Evolutionary conservation across 2,113 vertebrate species (phyloP).

Genomic region (Globicephala melas): DNA sequence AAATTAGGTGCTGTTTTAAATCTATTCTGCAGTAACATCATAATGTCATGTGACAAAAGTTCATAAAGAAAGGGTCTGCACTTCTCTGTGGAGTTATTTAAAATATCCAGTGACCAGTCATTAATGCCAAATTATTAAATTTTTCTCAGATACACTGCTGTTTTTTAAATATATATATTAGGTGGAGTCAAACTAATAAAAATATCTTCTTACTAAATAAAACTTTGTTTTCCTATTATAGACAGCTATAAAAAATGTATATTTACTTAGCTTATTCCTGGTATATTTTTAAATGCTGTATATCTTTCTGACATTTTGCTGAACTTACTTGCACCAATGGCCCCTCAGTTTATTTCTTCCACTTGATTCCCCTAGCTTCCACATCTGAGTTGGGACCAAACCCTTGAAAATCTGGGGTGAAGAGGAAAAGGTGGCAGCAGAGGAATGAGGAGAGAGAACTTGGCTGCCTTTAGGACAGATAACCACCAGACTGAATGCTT

Average conservation of each 20-base stretch:
- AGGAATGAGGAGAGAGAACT: not conserved
- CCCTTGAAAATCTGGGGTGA: not conserved
- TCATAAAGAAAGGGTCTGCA: slow-evolving; percentile 36
- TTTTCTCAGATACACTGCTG: not conserved
- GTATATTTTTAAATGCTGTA: not conserved
- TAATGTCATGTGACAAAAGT: slow-evolving; percentile 55
- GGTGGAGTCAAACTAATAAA: not conserved
- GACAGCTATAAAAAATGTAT: not conserved
- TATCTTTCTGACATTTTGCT: not conserved
- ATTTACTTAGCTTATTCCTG: not conserved
- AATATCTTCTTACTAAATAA: not conserved
- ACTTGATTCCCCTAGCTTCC: not conserved
- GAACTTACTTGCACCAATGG: not conserved
- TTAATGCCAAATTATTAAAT: slow-evolving; percentile 14
- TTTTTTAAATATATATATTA: not conserved
- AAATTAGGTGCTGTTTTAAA: slow-evolving; percentile 71
- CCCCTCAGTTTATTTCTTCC: not conserved
- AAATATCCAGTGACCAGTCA: slow-evolving; percentile 17
- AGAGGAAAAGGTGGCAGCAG: not conserved
- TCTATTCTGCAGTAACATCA: slow-evolving; percentile 49
- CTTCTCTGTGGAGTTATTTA: slow-evolving; percentile 52
- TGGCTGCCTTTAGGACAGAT: not conserved
- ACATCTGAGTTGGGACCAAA: not conserved
- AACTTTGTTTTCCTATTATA: not conserved
- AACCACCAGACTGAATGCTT: not conserved